These are phyloP conservation scores for Chrysomallon squamiferum DNA, from an alignment of 1,140 invertebrate species.

Conservation along the genomic window DNA sequence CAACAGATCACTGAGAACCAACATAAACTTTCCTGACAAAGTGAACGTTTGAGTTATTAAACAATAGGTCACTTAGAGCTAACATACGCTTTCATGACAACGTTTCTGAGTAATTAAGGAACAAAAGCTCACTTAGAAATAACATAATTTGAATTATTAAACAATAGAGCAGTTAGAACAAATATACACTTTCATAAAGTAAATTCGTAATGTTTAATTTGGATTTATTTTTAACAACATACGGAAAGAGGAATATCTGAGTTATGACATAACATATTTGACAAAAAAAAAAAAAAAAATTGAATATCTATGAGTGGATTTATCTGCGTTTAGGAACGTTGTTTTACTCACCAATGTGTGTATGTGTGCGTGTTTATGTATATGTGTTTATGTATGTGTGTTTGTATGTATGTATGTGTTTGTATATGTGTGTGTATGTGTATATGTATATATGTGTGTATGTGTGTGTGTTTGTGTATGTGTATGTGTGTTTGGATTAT, in stretches of 20 bases:
- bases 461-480: background rate
- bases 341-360: background rate
- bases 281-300: background rate
- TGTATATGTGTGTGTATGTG: conserved; percentile 8
- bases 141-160: background rate
- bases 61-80: background rate
- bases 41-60: conserved; percentile 62
- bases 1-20: conserved; percentile 89
- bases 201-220: background rate
- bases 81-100: background rate
- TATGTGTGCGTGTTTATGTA: background rate
- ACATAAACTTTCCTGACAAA: conserved; percentile 89
- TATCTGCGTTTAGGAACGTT: background rate
- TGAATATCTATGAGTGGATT: background rate
- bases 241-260: background rate
- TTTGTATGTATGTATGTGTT: conserved; percentile 11
- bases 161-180: background rate
- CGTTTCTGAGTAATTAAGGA: background rate
- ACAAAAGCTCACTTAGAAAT: background rate
- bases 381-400: background rate
- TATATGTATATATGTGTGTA: background rate
- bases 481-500: background rate
- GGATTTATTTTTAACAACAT: background rate
- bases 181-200: background rate
- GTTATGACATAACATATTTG: background rate